Conservation (phyloP, 2,113 vertebrate species). For the Myotis davidii region DNA sequence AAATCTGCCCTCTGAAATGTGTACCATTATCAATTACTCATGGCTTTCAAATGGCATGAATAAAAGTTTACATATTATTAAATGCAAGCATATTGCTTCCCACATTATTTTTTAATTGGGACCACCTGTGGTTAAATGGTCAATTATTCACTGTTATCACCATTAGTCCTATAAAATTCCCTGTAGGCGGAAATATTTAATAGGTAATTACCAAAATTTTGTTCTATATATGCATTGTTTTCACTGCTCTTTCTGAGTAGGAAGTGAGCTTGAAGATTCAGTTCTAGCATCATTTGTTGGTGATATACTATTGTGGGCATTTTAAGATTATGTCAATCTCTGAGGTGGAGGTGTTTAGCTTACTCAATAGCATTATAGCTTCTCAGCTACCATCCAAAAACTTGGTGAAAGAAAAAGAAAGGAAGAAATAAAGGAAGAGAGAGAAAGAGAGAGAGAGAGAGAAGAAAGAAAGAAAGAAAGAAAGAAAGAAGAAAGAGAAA, state of each 20-base stretch:
- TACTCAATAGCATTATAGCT: not conserved
- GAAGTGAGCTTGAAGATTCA: not conserved
- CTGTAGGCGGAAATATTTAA: not conserved
- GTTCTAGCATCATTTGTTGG: not conserved
- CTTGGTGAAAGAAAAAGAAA: not conserved
- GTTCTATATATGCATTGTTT: not conserved
- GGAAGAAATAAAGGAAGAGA: not conserved
- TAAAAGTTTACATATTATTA: not conserved
- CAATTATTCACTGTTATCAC: not conserved
- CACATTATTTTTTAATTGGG: not conserved
- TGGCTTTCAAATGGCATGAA: slow-evolving; percentile 27
- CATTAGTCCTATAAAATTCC: not conserved
- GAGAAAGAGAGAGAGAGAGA: too few species aligned
- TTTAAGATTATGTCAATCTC: slow-evolving; percentile 20
- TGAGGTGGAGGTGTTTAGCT: not conserved
- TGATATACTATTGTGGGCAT: not conserved
- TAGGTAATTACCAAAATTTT: not conserved
- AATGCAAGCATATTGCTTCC: not conserved
- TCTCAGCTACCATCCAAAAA: not conserved
- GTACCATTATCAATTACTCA: not conserved
- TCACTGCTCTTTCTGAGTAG: not conserved
- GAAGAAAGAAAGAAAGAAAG: not conserved
- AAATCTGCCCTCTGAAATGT: not conserved
- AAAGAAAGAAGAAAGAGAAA: not conserved
- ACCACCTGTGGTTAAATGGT: not conserved